Conservation (phyloP, 2,888 invertebrate genomes). For the Aphodius granarius region DNA sequence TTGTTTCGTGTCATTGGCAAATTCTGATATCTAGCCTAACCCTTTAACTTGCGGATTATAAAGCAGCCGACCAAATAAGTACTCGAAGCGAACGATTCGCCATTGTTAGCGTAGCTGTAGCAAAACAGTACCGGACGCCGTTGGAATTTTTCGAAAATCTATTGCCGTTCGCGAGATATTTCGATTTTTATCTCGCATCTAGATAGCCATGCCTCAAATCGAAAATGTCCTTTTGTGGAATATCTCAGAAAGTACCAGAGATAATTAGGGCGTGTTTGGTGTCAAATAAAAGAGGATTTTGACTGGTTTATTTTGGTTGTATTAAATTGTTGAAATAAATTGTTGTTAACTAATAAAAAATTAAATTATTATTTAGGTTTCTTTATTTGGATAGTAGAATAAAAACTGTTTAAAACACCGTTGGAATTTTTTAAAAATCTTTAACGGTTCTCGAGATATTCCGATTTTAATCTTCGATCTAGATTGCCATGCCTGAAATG, state of each 20-base stretch:
- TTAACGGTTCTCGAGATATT: background rate
- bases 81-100: background rate
- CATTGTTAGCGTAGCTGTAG: background rate
- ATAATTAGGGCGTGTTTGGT: background rate
- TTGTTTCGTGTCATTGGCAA: constrained; percentile 50
- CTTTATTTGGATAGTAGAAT: background rate
- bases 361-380: too few species aligned
- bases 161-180: background rate
- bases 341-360: too few species aligned
- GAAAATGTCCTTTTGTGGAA: background rate
- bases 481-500: background rate
- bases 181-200: background rate
- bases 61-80: constrained; percentile 20
- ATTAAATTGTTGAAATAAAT: too few species aligned
- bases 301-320: too few species aligned
- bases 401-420: background rate
- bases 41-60: constrained; percentile 32
- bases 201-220: background rate
- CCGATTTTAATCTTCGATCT: background rate
- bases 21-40: constrained; percentile 43
- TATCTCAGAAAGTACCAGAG: background rate
- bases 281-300: background rate
- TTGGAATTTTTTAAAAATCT: background rate
- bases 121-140: background rate
- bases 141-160: background rate